These are phyloP conservation scores for Gouania willdenowi DNA, from an alignment of 2,797 vertebrate genomes.

Conservation along the genomic window DNA sequence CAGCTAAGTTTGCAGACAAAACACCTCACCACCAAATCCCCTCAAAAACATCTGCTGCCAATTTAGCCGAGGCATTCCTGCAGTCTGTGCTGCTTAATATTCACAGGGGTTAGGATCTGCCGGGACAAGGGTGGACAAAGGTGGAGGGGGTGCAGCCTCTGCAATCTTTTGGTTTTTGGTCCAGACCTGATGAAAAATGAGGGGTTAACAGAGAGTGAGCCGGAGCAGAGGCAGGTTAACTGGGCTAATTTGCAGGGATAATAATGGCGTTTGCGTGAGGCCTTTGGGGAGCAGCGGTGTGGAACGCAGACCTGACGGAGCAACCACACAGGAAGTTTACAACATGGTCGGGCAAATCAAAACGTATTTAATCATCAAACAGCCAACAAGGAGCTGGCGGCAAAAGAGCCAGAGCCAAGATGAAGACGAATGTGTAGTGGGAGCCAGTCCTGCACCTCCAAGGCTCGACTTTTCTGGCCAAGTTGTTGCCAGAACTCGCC, in stretches of 20 bases:
- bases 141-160: constrained; percentile 4
- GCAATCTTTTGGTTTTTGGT: constrained; percentile 41
- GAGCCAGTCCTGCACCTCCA: constrained; percentile 33
- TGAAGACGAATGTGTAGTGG: constrained; percentile 67
- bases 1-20: constrained; percentile 75
- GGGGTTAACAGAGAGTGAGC: constrained; percentile 70
- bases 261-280: constrained; percentile 64
- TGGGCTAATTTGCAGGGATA: constrained; percentile 74
- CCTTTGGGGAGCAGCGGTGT: constrained; percentile 56
- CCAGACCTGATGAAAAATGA: constrained; percentile 72
- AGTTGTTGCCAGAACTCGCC: constrained; percentile 25
- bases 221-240: constrained; percentile 63
- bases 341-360: constrained; percentile 67
- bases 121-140: constrained; percentile 37
- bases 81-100: constrained; percentile 76
- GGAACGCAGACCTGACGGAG: constrained; percentile 60
- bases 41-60: constrained; percentile 78
- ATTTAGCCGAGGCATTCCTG: constrained; percentile 74
- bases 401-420: constrained; percentile 52
- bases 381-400: constrained; percentile 46
- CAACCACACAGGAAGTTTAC: constrained; percentile 79
- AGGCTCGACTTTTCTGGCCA: constrained; percentile 33
- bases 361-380: constrained; percentile 75
- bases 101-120: constrained; percentile 73
- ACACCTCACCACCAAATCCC: constrained; percentile 68